These are phyloP conservation scores for Sakesphorus luctuosus DNA, from an alignment of 2,113 vertebrate genomes.

Conservation along the genomic window DNA sequence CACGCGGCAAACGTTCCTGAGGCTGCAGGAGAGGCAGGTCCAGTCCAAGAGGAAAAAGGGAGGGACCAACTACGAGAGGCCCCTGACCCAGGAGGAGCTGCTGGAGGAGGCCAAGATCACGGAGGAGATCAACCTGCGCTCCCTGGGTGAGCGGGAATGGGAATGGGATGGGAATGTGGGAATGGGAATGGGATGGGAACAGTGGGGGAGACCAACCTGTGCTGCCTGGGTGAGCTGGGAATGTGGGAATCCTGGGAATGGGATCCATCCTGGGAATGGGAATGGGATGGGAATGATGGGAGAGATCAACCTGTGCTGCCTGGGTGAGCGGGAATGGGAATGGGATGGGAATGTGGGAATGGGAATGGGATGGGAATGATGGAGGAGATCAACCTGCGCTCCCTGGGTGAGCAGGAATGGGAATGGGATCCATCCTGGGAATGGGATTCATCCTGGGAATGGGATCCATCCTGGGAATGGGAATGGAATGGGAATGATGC, in stretches of 20 bases:
- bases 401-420: background rate
- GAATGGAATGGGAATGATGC: no score
- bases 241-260: no score
- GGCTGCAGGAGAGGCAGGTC: constrained; percentile 91
- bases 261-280: no score
- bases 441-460: no score
- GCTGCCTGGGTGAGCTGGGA: no score
- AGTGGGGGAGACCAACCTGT: background rate
- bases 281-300: no score
- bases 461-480: no score
- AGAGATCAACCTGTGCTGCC: no score
- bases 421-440: no score
- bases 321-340: no score
- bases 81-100: constrained; percentile 92
- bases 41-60: constrained; percentile 89
- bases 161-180: background rate
- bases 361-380: constrained; percentile 70
- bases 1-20: constrained; percentile 91
- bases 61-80: constrained; percentile 83
- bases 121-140: constrained; percentile 91
- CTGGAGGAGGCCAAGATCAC: constrained; percentile 94
- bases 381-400: constrained; percentile 90
- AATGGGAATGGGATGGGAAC: background rate
- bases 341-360: no score
- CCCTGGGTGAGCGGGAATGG: constrained; percentile 80